Evolutionary conservation across 2,797 vertebrate genomes (phyloP).

Genomic region (Gila robusta): DNA sequence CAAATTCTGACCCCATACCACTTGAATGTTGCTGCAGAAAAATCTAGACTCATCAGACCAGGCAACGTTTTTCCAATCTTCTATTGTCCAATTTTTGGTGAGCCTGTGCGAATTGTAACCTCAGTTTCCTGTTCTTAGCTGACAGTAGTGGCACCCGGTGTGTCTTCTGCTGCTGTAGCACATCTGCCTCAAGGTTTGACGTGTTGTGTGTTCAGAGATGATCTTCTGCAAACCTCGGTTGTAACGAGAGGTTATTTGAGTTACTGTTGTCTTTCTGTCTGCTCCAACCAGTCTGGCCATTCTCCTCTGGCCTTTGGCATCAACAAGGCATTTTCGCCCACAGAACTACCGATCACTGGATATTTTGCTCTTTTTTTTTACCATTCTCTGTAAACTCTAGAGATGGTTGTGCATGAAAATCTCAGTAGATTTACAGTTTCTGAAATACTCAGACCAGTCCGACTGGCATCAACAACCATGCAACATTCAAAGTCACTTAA

Average conservation of each 20-base stretch:
- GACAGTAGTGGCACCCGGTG: background rate
- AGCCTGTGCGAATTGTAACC: no score
- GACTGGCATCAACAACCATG: background rate
- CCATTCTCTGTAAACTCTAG: no score
- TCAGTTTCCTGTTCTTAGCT: background rate
- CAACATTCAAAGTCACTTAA: background rate
- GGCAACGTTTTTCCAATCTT: background rate
- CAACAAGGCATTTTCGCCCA: background rate
- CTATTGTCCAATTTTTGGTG: background rate
- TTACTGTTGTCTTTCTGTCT: background rate
- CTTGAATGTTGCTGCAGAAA: slow-evolving; percentile 47
- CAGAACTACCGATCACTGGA: no score
- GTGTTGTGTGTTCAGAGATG: background rate
- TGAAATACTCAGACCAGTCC: background rate
- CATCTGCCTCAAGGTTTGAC: background rate
- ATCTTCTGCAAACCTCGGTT: background rate
- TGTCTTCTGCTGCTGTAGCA: background rate
- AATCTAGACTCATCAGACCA: slow-evolving; percentile 1
- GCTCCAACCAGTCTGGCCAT: background rate
- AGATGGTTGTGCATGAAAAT: background rate
- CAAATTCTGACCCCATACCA: slow-evolving; percentile 43
- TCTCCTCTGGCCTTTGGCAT: background rate
- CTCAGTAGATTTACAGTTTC: background rate
- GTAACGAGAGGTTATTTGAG: background rate
- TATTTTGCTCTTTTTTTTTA: no score